Evolutionary conservation across 2,888 invertebrate genomes (phyloP).

Genomic region (Cerceris rybyensis): DNA sequence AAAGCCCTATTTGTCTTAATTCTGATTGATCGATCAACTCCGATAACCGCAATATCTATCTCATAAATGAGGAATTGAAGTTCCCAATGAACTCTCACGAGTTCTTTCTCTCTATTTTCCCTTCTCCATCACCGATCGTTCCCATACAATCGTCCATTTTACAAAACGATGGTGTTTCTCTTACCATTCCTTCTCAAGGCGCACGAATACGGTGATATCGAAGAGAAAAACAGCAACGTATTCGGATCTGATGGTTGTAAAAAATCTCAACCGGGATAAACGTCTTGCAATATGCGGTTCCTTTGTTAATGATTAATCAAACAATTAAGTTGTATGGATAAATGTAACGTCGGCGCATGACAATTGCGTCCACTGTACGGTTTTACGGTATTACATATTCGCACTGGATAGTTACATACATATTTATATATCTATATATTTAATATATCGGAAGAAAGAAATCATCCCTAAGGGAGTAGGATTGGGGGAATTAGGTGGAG

Average conservation of each 20-base stretch:
- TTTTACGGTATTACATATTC: not conserved
- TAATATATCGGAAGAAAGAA: slow-evolving; percentile 4
- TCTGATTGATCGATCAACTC: slow-evolving; percentile 15
- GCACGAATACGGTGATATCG: not conserved
- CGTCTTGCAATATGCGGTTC: too few relatives aligned
- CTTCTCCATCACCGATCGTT: too few relatives aligned
- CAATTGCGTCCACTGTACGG: not conserved
- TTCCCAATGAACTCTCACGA: not conserved
- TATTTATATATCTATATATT: slow-evolving; percentile 9
- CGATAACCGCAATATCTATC: slow-evolving; percentile 25
- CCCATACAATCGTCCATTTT: too few relatives aligned
- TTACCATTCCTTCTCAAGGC: not conserved
- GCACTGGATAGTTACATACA: not conserved
- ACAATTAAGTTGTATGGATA: not conserved
- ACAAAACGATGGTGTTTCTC: too few relatives aligned
- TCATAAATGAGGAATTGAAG: not conserved
- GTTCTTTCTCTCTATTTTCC: too few relatives aligned
- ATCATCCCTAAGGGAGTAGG: not conserved
- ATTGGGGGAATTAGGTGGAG: not conserved
- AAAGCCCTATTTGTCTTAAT: not conserved
- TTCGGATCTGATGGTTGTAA: too few relatives aligned
- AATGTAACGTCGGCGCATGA: not conserved
- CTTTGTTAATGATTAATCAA: not conserved
- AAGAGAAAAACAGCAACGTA: slow-evolving; percentile 2
- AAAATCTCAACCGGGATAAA: too few relatives aligned